Evolutionary conservation across 2,888 invertebrate species (phyloP), one percentile per base, ranked within the genome.

Genomic region (Lepidochitona cinerea): DNA sequence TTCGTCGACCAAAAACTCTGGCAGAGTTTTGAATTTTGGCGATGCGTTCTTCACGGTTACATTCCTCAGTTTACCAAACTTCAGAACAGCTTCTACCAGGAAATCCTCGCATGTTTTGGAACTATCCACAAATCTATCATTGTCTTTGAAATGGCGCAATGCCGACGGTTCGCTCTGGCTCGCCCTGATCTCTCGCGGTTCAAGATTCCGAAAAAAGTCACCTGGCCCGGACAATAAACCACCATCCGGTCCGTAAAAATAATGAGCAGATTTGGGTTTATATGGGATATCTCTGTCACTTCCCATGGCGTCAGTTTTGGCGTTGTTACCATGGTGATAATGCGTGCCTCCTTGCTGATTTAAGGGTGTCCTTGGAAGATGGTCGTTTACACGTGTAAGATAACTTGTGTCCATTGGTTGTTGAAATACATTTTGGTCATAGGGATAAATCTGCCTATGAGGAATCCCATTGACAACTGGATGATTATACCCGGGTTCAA

Each of bases 31-130:
- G 53, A 81, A 81, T 12, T 72, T 69, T 1, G 71, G 73, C 6
- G 68, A 54, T 1, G 67, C 59, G 29, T 76, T 72, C 32, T 77
- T 67, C 23, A 79, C 72, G 37, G 76, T 70, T n/a, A 81, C 73
- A 35, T 75, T 78, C 32, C 73, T 74, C 29, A 81, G 54, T 18
- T 74, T 72, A 12, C 81, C 81, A 29, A 67, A 81, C 29, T 79
- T 74, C n/a, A 81, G 64, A 18, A 74, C 71, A 0, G 74, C 78
- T 67, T 75, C 74, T 26, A 78, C 35, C 32, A 37, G 49, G 49
- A 74, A 78, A 64, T 71, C 74, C 12, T 68, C 70, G 3, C 49
- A 41, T 0, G 74, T 36, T 0, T 41, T n/a, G 9, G 36, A 7
- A 14, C 23, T 37, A 23, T 36, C 54, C 5, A 23, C 23, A 26